Percentiles rank a stretch among this genome's conserved stretches.
Conservation (phyloP, 2,888 invertebrate genomes). For the Cheilosia vulpina region DNA sequence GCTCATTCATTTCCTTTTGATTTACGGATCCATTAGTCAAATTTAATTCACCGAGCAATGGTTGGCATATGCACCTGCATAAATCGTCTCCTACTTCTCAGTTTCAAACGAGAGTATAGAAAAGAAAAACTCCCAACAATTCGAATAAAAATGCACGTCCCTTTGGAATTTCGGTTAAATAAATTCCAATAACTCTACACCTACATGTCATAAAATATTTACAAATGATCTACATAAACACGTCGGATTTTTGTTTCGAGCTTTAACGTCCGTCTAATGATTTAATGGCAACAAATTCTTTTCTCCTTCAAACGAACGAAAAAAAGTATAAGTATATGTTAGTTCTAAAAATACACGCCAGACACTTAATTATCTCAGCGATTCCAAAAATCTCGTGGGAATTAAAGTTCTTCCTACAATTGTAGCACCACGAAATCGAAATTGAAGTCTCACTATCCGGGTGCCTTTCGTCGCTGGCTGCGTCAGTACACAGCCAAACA, state of each 20-base stretch:
- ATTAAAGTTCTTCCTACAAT: slow-evolving; percentile 29
- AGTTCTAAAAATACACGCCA: slow-evolving; percentile 61
- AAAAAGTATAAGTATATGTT: background rate
- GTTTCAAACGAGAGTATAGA: background rate
- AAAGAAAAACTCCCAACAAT: background rate
- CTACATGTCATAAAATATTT: slow-evolving; percentile 14
- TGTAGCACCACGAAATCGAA: background rate
- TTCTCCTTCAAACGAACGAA: slow-evolving; percentile 1
- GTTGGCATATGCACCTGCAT: slow-evolving; percentile 18
- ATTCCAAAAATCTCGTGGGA: slow-evolving; percentile 59
- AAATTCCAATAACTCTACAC: slow-evolving; percentile 1
- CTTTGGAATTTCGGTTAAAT: slow-evolving; percentile 1
- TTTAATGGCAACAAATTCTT: slow-evolving; percentile 32
- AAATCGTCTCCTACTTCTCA: slow-evolving; percentile 37
- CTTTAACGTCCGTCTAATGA: slow-evolving; percentile 41
- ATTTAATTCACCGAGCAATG: slow-evolving; percentile 7
- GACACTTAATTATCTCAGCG: slow-evolving; percentile 65
- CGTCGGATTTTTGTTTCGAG: slow-evolving; percentile 23
- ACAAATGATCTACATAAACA: slow-evolving; percentile 34
- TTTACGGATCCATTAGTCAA: slow-evolving; percentile 19
- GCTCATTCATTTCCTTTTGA: slow-evolving; percentile 3
- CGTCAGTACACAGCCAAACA: background rate
- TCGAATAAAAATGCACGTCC: background rate
- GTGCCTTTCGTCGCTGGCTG: slow-evolving; percentile 7
- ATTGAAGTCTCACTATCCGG: background rate